Evolutionary conservation across 2,888 invertebrate genomes (phyloP).

Genomic region (Empis livida): DNA sequence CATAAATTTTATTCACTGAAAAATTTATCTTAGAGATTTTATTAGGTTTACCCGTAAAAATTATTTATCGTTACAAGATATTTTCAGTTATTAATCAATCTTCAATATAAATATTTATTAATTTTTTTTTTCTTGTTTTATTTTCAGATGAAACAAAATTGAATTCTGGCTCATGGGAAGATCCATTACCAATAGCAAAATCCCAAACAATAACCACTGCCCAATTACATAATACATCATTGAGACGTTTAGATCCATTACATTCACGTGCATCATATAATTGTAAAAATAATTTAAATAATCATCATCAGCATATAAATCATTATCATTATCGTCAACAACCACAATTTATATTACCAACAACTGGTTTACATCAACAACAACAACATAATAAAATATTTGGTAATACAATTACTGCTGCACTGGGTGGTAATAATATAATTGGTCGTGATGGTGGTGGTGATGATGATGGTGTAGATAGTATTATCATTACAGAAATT

Average conservation of each 20-base stretch:
- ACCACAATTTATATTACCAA: conserved; percentile 7
- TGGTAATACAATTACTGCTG: conserved; percentile 11
- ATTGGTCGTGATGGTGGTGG: conserved; percentile 6
- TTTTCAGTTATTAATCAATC: no score
- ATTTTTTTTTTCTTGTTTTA: conserved; percentile 13
- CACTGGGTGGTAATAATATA: conserved; percentile 7
- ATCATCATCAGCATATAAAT: background rate
- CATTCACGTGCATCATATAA: conserved; percentile 19
- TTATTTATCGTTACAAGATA: no score
- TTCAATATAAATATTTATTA: no score
- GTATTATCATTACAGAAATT: conserved; percentile 8
- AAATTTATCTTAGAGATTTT: no score
- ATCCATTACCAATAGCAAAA: conserved; percentile 34
- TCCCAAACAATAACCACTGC: conserved; percentile 26
- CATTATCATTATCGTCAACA: conserved; percentile 9
- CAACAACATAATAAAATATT: conserved; percentile 8
- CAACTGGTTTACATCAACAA: background rate
- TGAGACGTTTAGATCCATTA: conserved; percentile 24
- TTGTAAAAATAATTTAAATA: background rate
- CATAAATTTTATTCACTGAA: no score
- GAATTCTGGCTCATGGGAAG: conserved; percentile 68
- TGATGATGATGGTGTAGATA: background rate
- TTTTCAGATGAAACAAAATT: conserved; percentile 63
- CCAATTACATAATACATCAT: conserved; percentile 27
- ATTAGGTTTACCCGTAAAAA: no score